phyloP scores from a whole-genome alignment of 1,140 invertebrate species.

The Cydia fagiglandana region DNA sequence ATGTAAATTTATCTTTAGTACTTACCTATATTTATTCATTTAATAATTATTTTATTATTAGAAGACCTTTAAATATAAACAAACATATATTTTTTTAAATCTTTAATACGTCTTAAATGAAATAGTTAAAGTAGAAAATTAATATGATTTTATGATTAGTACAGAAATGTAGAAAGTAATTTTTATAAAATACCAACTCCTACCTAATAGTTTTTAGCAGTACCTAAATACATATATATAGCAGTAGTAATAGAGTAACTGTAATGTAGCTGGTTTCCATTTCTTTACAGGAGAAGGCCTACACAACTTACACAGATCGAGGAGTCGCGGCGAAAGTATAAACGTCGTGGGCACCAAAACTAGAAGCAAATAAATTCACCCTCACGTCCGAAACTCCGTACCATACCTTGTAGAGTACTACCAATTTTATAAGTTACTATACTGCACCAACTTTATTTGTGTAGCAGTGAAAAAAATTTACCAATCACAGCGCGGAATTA shows the following conservation, averaged over 20 bases:
- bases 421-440: conserved; percentile 1
- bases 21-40: no score
- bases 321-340: conserved; percentile 85
- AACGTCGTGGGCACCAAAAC: conserved; percentile 81
- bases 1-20: no score
- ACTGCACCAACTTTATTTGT: not conserved
- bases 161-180: no score
- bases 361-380: conserved; percentile 63
- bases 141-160: no score
- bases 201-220: not conserved
- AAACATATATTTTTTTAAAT: no score
- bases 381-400: not conserved
- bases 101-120: no score
- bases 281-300: conserved; percentile 74
- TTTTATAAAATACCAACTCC: not conserved
- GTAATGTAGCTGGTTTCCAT: conserved; percentile 15
- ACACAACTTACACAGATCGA: conserved; percentile 80
- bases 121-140: no score
- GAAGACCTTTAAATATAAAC: no score
- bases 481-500: not conserved
- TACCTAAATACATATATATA: no score
- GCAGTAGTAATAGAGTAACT: not conserved
- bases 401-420: conserved; percentile 13
- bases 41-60: no score
- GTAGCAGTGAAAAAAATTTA: not conserved